Evolutionary conservation across 2,797 vertebrate species (phyloP).

Genomic region (Pelobates cultripes): DNA sequence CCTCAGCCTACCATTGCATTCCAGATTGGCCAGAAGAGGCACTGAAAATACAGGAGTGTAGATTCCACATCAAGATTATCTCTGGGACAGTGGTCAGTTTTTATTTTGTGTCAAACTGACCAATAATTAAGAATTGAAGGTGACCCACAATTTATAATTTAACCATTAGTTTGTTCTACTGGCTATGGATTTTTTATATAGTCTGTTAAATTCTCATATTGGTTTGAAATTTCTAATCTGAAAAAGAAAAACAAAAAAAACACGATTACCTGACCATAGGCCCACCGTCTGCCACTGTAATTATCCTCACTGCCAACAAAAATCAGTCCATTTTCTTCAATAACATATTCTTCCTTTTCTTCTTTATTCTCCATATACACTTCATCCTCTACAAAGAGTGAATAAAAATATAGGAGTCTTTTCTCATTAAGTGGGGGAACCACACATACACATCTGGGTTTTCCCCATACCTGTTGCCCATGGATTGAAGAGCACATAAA

Average conservation of each 20-base stretch:
- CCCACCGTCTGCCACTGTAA: conserved; percentile 67
- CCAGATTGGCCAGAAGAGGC: no score
- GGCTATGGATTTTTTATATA: not conserved
- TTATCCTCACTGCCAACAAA: conserved; percentile 66
- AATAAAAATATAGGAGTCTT: not conserved
- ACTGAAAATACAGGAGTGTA: no score
- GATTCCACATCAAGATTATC: no score
- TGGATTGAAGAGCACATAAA: conserved; percentile 73
- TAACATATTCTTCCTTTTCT: conserved; percentile 72
- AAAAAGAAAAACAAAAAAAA: not conserved
- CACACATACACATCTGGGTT: not conserved
- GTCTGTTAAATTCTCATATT: not conserved
- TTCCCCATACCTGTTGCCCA: conserved; percentile 66
- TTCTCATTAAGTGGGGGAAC: not conserved
- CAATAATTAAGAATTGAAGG: no score
- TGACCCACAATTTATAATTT: not conserved
- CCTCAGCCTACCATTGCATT: no score
- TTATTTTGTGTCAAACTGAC: no score
- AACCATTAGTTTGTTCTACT: not conserved
- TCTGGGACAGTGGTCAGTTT: no score
- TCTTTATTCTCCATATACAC: conserved; percentile 68
- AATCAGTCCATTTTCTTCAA: conserved; percentile 75
- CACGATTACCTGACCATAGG: conserved; percentile 76
- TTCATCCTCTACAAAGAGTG: conserved; percentile 65
- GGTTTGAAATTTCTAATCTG: not conserved